phyloP scores from a whole-genome alignment of 1,140 invertebrate species.

The Nephotettix cincticeps region DNA sequence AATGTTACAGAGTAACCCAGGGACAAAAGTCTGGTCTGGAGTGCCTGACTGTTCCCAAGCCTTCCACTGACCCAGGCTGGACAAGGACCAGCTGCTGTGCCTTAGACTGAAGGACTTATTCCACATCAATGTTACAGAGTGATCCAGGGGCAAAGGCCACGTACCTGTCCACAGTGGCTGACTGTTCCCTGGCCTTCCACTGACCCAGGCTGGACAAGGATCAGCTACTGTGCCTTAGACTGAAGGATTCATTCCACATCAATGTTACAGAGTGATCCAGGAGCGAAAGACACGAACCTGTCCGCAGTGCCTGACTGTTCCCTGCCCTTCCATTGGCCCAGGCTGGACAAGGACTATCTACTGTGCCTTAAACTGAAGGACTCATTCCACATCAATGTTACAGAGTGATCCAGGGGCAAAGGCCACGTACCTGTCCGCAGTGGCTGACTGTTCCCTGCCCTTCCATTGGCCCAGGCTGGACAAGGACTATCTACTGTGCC shows the following conservation, averaged over 20 bases:
- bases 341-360: conserved; percentile 82
- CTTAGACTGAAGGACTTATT: conserved; percentile 73
- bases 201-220: too few relatives aligned
- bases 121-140: conserved; percentile 69
- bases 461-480: too few relatives aligned
- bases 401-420: conserved; percentile 90
- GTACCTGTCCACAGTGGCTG: too few relatives aligned
- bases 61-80: conserved; percentile 92
- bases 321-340: conserved; percentile 94
- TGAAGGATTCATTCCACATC: too few relatives aligned
- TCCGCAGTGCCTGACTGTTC: conserved; percentile 81
- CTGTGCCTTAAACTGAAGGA: conserved; percentile 81
- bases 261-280: conserved; percentile 63
- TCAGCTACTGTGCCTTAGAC: background rate
- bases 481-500: too few relatives aligned
- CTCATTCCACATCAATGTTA: conserved; percentile 77
- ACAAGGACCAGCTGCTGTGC: conserved; percentile 86
- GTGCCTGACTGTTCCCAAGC: conserved; percentile 86
- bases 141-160: conserved; percentile 98
- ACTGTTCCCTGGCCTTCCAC: background rate
- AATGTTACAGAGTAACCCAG: conserved; percentile 68
- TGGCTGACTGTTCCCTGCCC: background rate
- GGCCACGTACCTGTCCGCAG: too few relatives aligned
- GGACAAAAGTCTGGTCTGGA: conserved; percentile 66
- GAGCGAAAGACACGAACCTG: conserved; percentile 66